phyloP scores from a whole-genome alignment of 2,888 invertebrate genomes.

The Cenopis cana region DNA sequence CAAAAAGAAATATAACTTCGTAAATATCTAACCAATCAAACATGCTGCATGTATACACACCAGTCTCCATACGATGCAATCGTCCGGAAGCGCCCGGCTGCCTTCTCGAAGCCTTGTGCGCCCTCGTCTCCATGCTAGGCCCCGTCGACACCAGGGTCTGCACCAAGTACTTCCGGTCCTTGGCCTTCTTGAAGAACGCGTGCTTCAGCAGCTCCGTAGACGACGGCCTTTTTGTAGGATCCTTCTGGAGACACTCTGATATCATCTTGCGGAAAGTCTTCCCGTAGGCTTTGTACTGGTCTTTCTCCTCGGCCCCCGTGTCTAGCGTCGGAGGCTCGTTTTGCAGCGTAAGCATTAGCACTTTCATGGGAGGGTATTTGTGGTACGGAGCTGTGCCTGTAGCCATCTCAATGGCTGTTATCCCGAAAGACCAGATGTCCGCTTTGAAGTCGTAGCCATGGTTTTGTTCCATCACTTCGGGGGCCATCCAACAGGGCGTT shows the following conservation, averaged over 20 bases:
- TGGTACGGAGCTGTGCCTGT: slow-evolving; percentile 99
- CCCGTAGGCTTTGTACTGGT: slow-evolving; percentile 99
- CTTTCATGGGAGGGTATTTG: slow-evolving; percentile 99
- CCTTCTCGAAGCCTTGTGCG: slow-evolving; percentile 93
- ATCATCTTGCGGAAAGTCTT: slow-evolving; percentile 99
- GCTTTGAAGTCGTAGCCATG: slow-evolving; percentile 99
- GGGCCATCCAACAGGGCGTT: slow-evolving; percentile 99
- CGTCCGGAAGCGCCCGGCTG: slow-evolving; percentile 95
- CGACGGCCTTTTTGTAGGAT: slow-evolving; percentile 97
- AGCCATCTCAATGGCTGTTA: slow-evolving; percentile 99
- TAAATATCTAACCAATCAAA: too few relatives aligned
- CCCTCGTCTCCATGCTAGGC: slow-evolving; percentile 95
- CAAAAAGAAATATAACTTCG: too few relatives aligned
- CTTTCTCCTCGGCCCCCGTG: slow-evolving; percentile 98
- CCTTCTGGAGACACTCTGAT: slow-evolving; percentile 98
- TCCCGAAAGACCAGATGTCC: slow-evolving; percentile 92
- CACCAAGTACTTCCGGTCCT: slow-evolving; percentile 95
- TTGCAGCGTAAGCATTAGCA: slow-evolving; percentile 99
- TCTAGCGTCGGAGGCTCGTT: slow-evolving; percentile 99
- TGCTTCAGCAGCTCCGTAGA: slow-evolving; percentile 98
- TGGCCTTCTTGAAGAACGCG: slow-evolving; percentile 99
- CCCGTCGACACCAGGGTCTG: slow-evolving; percentile 94
- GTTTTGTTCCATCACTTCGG: slow-evolving; percentile 99
- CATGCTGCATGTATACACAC: background rate
- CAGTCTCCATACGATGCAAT: slow-evolving; percentile 95